These are phyloP conservation scores for Natator depressus DNA, from an alignment of 2,113 vertebrate genomes.

Conservation along the genomic window DNA sequence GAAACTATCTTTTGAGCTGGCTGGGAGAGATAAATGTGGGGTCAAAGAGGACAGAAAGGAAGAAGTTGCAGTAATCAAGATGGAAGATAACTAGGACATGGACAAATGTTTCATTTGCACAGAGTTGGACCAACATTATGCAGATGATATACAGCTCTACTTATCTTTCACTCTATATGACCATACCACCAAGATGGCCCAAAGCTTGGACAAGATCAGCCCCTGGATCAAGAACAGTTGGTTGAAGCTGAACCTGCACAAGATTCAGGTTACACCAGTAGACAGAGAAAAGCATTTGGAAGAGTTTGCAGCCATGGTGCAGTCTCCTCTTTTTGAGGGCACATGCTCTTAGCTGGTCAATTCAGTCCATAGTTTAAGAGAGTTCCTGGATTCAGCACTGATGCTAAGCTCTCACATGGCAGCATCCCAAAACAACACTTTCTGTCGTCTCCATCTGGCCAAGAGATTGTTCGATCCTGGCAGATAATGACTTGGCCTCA, in stretches of 20 bases:
- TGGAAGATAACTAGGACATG: background rate
- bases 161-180: background rate
- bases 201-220: background rate
- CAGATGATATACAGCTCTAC: background rate
- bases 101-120: background rate
- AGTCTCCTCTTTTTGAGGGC: background rate
- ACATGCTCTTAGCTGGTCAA: background rate
- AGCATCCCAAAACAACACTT: background rate
- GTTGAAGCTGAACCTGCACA: background rate
- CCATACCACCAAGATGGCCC: background rate
- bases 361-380: background rate
- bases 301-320: background rate
- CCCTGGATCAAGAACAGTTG: background rate
- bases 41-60: background rate
- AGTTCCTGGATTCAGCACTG: background rate
- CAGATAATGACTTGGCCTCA: background rate
- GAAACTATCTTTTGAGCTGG: background rate
- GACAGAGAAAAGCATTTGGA: background rate
- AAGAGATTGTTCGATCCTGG: background rate
- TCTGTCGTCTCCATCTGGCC: background rate
- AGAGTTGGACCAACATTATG: no score
- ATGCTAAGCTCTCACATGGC: background rate
- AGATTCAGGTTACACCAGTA: background rate
- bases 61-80: background rate
- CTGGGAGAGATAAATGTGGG: background rate